Conservation (phyloP, 2,888 invertebrate genomes). For the Aphrophora alni region DNA sequence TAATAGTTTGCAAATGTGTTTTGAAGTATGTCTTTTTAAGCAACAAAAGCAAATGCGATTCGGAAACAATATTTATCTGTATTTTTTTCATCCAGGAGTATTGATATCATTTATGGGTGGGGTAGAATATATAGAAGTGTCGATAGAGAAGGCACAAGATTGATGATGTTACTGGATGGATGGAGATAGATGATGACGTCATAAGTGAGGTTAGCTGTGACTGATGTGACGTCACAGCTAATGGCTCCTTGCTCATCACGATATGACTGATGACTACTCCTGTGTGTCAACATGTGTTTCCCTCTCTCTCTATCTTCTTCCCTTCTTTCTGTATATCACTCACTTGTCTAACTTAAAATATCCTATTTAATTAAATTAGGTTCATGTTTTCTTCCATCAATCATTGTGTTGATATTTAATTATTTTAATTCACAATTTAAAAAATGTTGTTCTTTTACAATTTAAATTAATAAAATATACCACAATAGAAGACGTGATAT, state of each 20-base stretch:
- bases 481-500: too few relatives aligned
- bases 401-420: too few relatives aligned
- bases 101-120: neutral
- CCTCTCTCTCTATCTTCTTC: slow-evolving; percentile 14
- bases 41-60: neutral
- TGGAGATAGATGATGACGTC: slow-evolving; percentile 42
- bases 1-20: neutral
- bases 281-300: slow-evolving; percentile 30
- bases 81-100: neutral
- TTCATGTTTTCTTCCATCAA: too few relatives aligned
- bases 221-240: slow-evolving; percentile 40
- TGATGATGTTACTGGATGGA: slow-evolving; percentile 39
- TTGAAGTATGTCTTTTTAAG: neutral
- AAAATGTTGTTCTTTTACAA: too few relatives aligned
- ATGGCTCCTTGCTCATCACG: slow-evolving; percentile 36
- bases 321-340: neutral
- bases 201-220: slow-evolving; percentile 36
- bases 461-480: too few relatives aligned
- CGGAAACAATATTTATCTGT: neutral
- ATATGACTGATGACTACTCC: slow-evolving; percentile 35
- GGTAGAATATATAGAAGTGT: slow-evolving; percentile 10
- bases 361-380: neutral
- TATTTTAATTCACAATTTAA: too few relatives aligned
- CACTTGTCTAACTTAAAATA: neutral
- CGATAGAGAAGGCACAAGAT: slow-evolving; percentile 32